Conservation (phyloP, 2,797 vertebrate genomes). For the Schizopygopsis malacanthus region DNA sequence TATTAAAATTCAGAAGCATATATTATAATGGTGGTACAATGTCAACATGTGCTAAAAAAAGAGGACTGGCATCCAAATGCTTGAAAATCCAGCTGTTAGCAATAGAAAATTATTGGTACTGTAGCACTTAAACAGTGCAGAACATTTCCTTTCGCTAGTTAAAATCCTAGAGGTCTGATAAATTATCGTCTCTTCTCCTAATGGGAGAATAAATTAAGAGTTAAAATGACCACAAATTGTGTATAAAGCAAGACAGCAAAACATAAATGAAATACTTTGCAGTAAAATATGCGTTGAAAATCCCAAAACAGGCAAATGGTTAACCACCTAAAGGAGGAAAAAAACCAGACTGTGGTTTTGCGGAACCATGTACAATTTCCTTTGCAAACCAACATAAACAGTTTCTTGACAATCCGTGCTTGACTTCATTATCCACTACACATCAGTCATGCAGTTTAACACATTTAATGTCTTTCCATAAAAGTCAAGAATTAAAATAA, state of each 20-base stretch:
- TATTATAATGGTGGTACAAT: slow-evolving; percentile 50
- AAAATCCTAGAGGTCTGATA: slow-evolving; percentile 62
- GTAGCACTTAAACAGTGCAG: slow-evolving; percentile 30
- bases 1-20: slow-evolving; percentile 66
- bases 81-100: slow-evolving; percentile 69
- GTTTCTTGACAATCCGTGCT: slow-evolving; percentile 26
- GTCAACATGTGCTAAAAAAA: slow-evolving; percentile 58
- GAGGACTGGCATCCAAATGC: slow-evolving; percentile 48
- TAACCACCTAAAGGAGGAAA: slow-evolving; percentile 31
- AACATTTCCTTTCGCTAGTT: slow-evolving; percentile 65
- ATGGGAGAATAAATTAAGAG: slow-evolving; percentile 65
- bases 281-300: slow-evolving; percentile 39
- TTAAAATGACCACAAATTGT: slow-evolving; percentile 50
- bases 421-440: slow-evolving; percentile 45
- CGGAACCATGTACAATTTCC: slow-evolving; percentile 19
- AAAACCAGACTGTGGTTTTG: slow-evolving; percentile 17
- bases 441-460: slow-evolving; percentile 22
- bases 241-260: slow-evolving; percentile 48
- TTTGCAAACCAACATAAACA: slow-evolving; percentile 25
- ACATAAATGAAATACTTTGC: slow-evolving; percentile 38
- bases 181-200: slow-evolving; percentile 64
- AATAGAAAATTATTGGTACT: slow-evolving; percentile 64
- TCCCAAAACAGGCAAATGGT: slow-evolving; percentile 22
- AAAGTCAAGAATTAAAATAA: slow-evolving; percentile 35
- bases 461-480: slow-evolving; percentile 17